Evolutionary conservation across 2,888 invertebrate genomes (phyloP).

Genomic region (Drosophila conformis): DNA sequence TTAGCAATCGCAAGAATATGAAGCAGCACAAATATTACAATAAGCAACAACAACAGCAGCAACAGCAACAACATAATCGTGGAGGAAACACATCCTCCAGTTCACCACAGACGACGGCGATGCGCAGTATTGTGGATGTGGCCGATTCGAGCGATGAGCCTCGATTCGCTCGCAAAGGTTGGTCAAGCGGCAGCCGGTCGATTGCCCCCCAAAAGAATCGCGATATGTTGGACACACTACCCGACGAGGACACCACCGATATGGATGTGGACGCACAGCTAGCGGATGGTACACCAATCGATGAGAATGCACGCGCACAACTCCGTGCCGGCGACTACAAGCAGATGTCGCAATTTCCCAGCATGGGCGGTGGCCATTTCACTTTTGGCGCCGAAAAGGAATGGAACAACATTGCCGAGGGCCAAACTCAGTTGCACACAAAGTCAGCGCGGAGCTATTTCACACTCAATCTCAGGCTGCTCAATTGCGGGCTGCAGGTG

Average conservation of each 20-base stretch:
- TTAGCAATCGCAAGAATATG: constrained; percentile 82
- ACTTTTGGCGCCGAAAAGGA: constrained; percentile 85
- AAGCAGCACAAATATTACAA: constrained; percentile 69
- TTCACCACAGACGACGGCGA: constrained; percentile 67
- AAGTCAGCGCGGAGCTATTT: constrained; percentile 84
- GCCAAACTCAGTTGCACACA: constrained; percentile 75
- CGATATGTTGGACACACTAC: constrained; percentile 52
- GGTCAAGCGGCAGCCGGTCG: constrained; percentile 57
- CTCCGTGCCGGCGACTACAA: constrained; percentile 84
- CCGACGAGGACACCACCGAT: constrained; percentile 47
- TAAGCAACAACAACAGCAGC: constrained; percentile 55
- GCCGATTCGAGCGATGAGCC: constrained; percentile 84
- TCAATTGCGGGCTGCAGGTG: constrained; percentile 85
- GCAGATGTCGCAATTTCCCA: constrained; percentile 82
- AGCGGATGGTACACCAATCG: constrained; percentile 64
- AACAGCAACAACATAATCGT: constrained; percentile 34
- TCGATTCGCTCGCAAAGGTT: constrained; percentile 72
- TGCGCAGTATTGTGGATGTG: constrained; percentile 82
- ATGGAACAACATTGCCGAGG: constrained; percentile 82
- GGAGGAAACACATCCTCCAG: constrained; percentile 74
- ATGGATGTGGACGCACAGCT: constrained; percentile 36
- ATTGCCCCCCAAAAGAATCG: constrained; percentile 61
- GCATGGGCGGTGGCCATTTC: constrained; percentile 84
- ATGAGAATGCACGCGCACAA: constrained; percentile 77
- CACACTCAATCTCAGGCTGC: constrained; percentile 83